Conservation (phyloP, 2,888 invertebrate genomes). For the Criorhina ranunculi region DNA sequence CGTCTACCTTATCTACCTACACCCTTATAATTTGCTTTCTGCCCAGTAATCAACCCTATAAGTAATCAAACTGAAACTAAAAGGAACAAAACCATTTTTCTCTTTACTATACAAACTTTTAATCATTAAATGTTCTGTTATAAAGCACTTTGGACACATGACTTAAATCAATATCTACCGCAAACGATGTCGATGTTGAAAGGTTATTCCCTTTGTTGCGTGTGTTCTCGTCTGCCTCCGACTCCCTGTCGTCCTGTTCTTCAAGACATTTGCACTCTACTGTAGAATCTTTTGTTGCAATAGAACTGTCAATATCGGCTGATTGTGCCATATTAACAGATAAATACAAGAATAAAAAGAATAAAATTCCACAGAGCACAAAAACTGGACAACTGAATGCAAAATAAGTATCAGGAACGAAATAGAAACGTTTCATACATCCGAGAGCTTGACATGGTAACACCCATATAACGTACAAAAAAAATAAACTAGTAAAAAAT, state of each 20-base stretch:
- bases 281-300: conserved; percentile 39
- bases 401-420: conserved; percentile 72
- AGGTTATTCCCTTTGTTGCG: neutral
- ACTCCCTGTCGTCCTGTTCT: neutral
- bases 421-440: conserved; percentile 62
- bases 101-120: neutral
- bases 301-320: conserved; percentile 56
- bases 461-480: conserved; percentile 95
- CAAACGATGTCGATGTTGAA: conserved; percentile 52
- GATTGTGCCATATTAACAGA: conserved; percentile 64
- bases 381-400: conserved; percentile 67
- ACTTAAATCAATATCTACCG: conserved; percentile 60
- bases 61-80: no score
- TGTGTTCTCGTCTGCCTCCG: neutral
- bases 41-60: no score
- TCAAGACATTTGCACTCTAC: conserved; percentile 46
- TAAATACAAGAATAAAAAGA: conserved; percentile 63
- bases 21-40: no score
- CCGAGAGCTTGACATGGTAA: conserved; percentile 57
- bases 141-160: conserved; percentile 67
- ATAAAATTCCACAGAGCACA: conserved; percentile 62
- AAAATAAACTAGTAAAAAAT: conserved; percentile 89
- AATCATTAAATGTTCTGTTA: conserved; percentile 18
- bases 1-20: no score
- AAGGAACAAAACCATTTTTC: no score